Evolutionary conservation across 1,140 invertebrate genomes (phyloP), one percentile per base, ranked within the genome.

Genomic region (Lepidurus arcticus): DNA sequence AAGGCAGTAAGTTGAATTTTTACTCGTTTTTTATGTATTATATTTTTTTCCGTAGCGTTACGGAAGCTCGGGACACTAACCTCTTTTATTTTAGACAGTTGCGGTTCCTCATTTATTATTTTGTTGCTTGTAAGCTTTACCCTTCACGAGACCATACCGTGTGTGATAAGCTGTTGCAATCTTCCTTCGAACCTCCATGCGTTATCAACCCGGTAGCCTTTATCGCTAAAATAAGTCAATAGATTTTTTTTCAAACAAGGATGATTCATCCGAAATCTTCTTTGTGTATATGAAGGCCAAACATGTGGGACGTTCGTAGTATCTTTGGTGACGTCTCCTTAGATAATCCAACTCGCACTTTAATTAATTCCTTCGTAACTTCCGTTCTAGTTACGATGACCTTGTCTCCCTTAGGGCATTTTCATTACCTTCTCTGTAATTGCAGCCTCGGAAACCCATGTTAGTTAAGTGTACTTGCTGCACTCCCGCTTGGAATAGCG

Each of bases 1-100:
- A 80, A 80, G 79, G 80, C 80, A 21, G 80, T 80, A 76, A 76
- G 80, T 78, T 10, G 1, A 45, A 21, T 24, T 65, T 11, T 42
- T 26, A n/a, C 42, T 24, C 43, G n/a, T 24, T 34, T 26, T 43
- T 24, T 24, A 45, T 44, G 6, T 21, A n/a, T 47, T 21, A 11
- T 16, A 4, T 76, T 76, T 76, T n/a, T 43, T 76, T 26, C 5
- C 1, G 21, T 76, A 44, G 42, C 5, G 6, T 16, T 21, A 65
- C 16, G 53, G 21, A 21, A 1, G 24, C 42, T 42, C 74, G 42
- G 16, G 5, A 16, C 74, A 16, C 21, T 24, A 11, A 44, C 42
- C 13, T 42, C 7, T 75, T 7, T 10, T 42, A 75, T 8, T 24
- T 75, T 42, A 34, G 34, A 34, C 34, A 34, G 34, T 34, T 34